Conservation (phyloP, 2,888 invertebrate species). For the Phasia obesa region DNA sequence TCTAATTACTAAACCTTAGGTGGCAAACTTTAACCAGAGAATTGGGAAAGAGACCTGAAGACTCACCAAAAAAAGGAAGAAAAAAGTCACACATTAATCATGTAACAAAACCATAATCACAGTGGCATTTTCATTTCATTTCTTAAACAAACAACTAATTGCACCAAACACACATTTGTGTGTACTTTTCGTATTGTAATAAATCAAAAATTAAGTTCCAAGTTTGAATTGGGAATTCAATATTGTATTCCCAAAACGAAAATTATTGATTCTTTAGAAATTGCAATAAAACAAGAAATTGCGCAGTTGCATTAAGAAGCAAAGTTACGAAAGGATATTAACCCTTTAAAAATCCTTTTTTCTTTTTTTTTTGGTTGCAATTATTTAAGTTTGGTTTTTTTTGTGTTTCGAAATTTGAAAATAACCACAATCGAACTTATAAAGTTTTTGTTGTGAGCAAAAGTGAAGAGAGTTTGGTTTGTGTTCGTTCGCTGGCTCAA, state of each 20-base stretch:
- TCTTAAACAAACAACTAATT: conserved; percentile 63
- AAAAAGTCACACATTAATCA: conserved; percentile 67
- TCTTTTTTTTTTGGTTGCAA: background rate
- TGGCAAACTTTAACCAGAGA: conserved; percentile 48
- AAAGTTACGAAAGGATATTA: conserved; percentile 34
- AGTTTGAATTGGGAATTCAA: conserved; percentile 9
- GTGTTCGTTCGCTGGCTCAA: conserved; percentile 18
- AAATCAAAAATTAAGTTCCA: conserved; percentile 60
- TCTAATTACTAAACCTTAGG: conserved; percentile 71
- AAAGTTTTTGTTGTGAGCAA: conserved; percentile 10
- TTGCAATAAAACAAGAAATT: conserved; percentile 33
- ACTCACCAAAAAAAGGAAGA: conserved; percentile 1
- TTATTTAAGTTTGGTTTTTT: conserved; percentile 25
- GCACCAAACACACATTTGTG: conserved; percentile 63
- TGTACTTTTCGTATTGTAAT: conserved; percentile 44
- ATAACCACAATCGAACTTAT: conserved; percentile 60
- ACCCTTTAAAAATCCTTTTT: conserved; percentile 38
- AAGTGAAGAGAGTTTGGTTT: no score
- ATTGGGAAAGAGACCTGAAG: background rate
- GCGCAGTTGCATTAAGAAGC: conserved; percentile 50
- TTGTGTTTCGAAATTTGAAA: conserved; percentile 22
- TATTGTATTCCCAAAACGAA: background rate
- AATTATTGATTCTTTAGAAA: conserved; percentile 51
- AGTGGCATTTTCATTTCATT: conserved; percentile 39
- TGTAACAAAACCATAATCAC: conserved; percentile 54